Evolutionary conservation across 2,797 vertebrate genomes (phyloP).

Genomic region (Dermochelys coriacea): DNA sequence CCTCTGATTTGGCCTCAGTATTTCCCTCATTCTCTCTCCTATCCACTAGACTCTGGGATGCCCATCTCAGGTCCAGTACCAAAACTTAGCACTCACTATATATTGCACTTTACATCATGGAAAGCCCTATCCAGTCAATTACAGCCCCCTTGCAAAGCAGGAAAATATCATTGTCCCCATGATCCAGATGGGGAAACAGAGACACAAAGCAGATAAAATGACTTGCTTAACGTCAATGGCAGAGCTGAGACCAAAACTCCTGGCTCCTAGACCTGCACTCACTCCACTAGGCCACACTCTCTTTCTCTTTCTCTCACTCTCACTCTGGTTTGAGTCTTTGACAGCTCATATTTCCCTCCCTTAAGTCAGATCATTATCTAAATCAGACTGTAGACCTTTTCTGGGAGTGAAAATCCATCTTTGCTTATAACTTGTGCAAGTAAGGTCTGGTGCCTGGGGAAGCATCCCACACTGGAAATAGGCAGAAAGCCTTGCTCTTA

Average conservation of each 20-base stretch:
- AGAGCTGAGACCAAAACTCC: neutral
- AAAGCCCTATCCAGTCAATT: neutral
- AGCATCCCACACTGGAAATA: slow-evolving; percentile 1
- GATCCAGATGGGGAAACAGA: neutral
- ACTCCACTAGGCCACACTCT: neutral
- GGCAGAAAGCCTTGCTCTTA: neutral
- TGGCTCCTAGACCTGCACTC: neutral
- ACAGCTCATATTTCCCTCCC: slow-evolving; percentile 21
- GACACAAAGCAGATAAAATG: neutral
- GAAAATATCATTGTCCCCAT: neutral
- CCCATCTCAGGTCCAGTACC: neutral
- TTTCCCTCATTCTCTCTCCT: neutral
- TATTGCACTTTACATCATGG: neutral
- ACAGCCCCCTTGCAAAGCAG: neutral
- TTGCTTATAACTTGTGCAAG: slow-evolving; percentile 20
- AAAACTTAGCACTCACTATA: neutral
- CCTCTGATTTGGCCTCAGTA: too few species aligned
- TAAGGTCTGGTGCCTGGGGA: neutral
- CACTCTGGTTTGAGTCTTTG: slow-evolving; percentile 41
- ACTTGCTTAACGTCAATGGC: slow-evolving; percentile 3
- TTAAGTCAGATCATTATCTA: slow-evolving; percentile 34
- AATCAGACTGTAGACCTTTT: neutral
- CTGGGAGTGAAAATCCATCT: neutral
- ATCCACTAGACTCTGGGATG: neutral
- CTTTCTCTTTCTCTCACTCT: neutral